Evolutionary conservation across 92 coral and sea anemone genomes (phyloP).

Genomic region (Isaurus tuberculatus): DNA sequence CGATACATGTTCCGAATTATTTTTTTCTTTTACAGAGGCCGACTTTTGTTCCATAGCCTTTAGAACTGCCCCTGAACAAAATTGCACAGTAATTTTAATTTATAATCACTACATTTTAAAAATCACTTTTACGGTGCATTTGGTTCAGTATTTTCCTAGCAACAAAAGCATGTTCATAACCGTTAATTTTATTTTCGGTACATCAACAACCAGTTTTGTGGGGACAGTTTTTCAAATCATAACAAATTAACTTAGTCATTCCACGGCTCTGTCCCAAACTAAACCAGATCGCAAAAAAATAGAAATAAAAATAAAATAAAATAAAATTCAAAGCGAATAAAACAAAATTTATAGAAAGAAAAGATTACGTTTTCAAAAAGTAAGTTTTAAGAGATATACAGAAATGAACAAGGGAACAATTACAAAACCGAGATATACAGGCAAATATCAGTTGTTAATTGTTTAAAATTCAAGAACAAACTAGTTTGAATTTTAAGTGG

Average conservation of each 20-base stretch:
- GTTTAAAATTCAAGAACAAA: conserved; percentile 22
- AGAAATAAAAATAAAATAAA: too few species aligned
- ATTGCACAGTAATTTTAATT: neutral
- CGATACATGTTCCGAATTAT: neutral
- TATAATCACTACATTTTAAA: neutral
- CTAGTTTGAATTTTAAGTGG: neutral
- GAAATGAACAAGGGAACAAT: neutral
- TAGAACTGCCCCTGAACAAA: neutral
- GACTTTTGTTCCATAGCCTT: neutral
- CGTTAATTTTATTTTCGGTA: conserved; percentile 12
- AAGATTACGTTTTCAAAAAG: neutral
- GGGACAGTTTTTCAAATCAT: conserved; percentile 1
- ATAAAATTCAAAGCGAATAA: neutral
- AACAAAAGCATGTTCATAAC: conserved; percentile 17
- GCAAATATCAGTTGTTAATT: conserved; percentile 7
- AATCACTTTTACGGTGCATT: neutral
- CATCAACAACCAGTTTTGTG: neutral
- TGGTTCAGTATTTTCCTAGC: conserved; percentile 23
- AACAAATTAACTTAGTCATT: neutral
- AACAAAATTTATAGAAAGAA: neutral
- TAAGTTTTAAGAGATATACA: neutral
- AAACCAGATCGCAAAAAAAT: neutral
- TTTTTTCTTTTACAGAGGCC: neutral
- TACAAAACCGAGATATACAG: neutral
- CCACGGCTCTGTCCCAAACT: neutral